Base-by-base conservation (phyloP, 1,140 invertebrate genomes). In the Leptinotarsa undecemlineata region DNA sequence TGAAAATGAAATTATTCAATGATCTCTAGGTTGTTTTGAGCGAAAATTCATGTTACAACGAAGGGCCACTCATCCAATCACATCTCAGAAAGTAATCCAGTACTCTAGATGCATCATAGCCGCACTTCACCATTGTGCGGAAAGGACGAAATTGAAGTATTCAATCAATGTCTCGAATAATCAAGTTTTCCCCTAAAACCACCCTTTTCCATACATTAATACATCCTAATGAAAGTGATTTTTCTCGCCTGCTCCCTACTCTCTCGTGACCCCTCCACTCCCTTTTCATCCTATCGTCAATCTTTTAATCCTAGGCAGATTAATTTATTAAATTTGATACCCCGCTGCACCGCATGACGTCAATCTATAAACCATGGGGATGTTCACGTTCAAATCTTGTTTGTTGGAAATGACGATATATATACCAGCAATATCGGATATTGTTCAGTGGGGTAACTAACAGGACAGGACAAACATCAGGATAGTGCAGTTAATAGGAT, bases 401-500 rank as follows among this genome's bases (percentile, higher is more conserved):
- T 67, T 67, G 42, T 67, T 23, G 23, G 64, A 67, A 67, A 67
- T 42, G 64, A 33, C 21, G 64, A 17, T 33, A 67, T 42, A 42
- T 57, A 57, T 57, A 19, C 64, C 21, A 42, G 21, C 15, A 26
- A 26, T 67, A 67, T 26, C 64, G 15, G 64, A 67, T 67, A 67
- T 57, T 57, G 51, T 57, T 57, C 51, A 57, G 17, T 47, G 48
- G 48, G 42, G 68, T 48, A 42, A 47, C 68, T 51, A 70, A 70
- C 20, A 48, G 33, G 19, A 70, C 68, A 70, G 68, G 68, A 21
- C 68, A 70, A 70, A 70, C 68, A 70, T 70, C 68, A 15, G 68
- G 47, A 70, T 70, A 17, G 47, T 70, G 68, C 26, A 70, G 33
- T 57, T 70, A 70, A 70, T 70, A 70, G 68, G 68, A 70, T 70